Conservation (phyloP, 2,888 invertebrate genomes). For the Habroteleia sp. region DNA sequence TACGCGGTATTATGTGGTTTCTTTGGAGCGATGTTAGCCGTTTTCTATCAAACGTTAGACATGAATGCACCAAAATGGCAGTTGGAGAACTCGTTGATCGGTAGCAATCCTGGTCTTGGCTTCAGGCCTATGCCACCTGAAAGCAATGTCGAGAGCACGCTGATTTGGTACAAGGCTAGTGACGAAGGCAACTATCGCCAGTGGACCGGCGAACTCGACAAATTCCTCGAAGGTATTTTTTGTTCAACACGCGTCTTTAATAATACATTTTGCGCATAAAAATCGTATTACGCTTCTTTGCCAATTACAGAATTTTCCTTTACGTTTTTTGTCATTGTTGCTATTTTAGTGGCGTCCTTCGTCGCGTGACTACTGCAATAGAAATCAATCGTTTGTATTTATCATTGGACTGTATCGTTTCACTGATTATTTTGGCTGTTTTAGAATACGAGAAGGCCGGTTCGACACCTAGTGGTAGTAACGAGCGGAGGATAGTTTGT, state of each 20-base stretch:
- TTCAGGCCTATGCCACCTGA: conserved; percentile 98
- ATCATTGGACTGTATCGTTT: too few relatives aligned
- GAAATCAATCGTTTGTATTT: too few relatives aligned
- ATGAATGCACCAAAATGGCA: conserved; percentile 94
- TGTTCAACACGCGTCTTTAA: too few relatives aligned
- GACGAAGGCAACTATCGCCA: conserved; percentile 89
- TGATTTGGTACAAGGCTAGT: conserved; percentile 95
- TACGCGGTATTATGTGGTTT: conserved; percentile 95
- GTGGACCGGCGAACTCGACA: conserved; percentile 89
- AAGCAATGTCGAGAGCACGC: conserved; percentile 95
- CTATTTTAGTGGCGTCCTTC: neutral
- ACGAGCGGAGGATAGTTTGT: conserved; percentile 86
- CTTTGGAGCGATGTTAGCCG: conserved; percentile 95
- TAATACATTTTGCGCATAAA: too few relatives aligned
- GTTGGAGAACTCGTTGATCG: conserved; percentile 92
- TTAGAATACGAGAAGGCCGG: conserved; percentile 78
- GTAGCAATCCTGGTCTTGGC: conserved; percentile 97
- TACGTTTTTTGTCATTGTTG: neutral
- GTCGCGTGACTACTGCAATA: neutral
- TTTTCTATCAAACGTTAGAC: conserved; percentile 96
- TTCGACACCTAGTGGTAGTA: conserved; percentile 59
- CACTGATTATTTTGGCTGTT: conserved; percentile 33
- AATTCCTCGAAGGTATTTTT: conserved; percentile 88
- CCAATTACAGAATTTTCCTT: neutral
- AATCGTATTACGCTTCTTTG: neutral